phyloP scores from a whole-genome alignment of 2,797 vertebrate genomes.

The Vultur gryphus region DNA sequence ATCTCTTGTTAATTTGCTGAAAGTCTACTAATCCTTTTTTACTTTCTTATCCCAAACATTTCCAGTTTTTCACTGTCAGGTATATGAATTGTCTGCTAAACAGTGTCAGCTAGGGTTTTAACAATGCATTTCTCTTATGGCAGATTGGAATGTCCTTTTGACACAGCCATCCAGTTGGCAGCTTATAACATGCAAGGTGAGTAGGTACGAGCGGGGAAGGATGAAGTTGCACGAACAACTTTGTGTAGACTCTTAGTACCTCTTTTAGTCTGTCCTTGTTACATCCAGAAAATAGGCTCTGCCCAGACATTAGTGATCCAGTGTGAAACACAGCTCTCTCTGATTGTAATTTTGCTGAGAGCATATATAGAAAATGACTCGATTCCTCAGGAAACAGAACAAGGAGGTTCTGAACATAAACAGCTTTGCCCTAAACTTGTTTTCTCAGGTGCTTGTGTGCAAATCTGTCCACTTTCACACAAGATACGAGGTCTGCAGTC shows the following conservation, averaged over 20 bases:
- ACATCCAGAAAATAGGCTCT: neutral
- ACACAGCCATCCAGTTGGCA: conserved; percentile 90
- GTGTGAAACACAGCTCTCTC: neutral
- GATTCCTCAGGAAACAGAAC: neutral
- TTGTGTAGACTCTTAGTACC: neutral
- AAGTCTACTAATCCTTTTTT: neutral
- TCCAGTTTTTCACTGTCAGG: neutral
- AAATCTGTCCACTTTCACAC: neutral
- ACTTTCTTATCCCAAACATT: neutral
- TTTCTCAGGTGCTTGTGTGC: neutral
- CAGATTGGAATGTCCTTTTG: conserved; percentile 94
- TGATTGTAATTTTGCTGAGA: neutral
- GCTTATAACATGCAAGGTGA: conserved; percentile 94
- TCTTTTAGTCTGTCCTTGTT: neutral
- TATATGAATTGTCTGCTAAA: neutral
- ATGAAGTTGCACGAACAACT: neutral
- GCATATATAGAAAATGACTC: neutral
- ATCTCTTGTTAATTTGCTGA: neutral
- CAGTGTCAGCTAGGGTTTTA: neutral
- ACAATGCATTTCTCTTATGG: neutral
- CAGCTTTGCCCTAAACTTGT: neutral
- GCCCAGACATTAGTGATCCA: neutral
- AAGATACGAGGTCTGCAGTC: neutral
- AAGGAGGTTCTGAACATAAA: neutral
- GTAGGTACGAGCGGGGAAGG: neutral